These are phyloP conservation scores for Drosophila mauritiana DNA, from an alignment of 1,140 invertebrate genomes.

Conservation along the genomic window DNA sequence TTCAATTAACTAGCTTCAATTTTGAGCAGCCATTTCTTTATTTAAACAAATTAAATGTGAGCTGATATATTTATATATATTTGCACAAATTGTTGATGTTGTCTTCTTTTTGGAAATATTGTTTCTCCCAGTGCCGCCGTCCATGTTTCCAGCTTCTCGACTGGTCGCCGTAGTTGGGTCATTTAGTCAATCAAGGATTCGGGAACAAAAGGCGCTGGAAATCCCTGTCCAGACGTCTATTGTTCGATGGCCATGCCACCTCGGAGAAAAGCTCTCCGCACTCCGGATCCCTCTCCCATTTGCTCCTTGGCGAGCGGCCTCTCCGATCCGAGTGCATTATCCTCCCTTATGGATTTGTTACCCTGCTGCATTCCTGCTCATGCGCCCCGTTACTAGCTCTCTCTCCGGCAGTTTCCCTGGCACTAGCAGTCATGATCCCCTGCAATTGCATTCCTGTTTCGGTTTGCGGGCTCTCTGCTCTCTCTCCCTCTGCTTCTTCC, in stretches of 20 bases:
- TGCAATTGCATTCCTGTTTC: constrained; percentile 78
- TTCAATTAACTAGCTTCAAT: no score
- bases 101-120: neutral
- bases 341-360: constrained; percentile 36
- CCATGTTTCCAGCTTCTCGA: constrained; percentile 18
- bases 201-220: constrained; percentile 30
- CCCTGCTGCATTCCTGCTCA: constrained; percentile 30
- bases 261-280: constrained; percentile 27
- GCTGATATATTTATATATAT: no score
- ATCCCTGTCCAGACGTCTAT: constrained; percentile 42
- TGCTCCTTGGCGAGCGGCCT: neutral
- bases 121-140: constrained; percentile 7
- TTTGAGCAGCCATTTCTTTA: neutral
- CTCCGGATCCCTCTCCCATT: neutral
- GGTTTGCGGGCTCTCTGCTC: constrained; percentile 17
- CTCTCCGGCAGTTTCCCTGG: constrained; percentile 11
- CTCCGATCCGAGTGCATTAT: constrained; percentile 25
- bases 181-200: constrained; percentile 58
- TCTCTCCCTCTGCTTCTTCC: constrained; percentile 42
- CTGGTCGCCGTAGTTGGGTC: constrained; percentile 29
- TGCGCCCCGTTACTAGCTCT: constrained; percentile 27
- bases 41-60: no score
- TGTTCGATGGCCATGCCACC: constrained; percentile 32
- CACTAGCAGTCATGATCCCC: constrained; percentile 18
- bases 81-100: neutral